A percentile compares a stretch with the other conserved stretches of the same genome.
phyloP scores from a whole-genome alignment of 2,113 vertebrate species.

The Macaca mulatta region DNA sequence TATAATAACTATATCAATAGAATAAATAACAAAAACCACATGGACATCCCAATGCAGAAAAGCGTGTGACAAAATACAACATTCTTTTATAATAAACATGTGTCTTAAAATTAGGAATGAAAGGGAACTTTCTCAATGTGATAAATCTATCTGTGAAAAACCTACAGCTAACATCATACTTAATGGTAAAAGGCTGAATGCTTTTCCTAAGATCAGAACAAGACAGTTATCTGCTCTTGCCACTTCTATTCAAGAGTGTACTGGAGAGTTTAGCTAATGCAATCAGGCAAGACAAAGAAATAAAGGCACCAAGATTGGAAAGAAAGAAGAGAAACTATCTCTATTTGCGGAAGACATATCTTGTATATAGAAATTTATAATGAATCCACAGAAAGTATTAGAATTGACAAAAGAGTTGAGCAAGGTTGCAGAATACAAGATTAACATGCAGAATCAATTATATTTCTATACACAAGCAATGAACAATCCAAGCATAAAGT shows the following conservation, averaged over 20 bases:
- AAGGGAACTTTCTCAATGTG: background rate
- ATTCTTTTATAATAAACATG: too few species aligned
- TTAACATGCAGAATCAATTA: background rate
- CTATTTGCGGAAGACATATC: background rate
- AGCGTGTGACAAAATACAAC: background rate
- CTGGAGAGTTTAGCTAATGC: background rate
- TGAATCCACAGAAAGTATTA: background rate
- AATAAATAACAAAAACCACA: background rate
- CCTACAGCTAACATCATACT: background rate
- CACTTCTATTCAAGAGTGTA: background rate
- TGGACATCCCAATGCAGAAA: background rate
- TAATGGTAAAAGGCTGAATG: background rate
- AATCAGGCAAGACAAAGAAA: background rate
- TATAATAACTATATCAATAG: background rate
- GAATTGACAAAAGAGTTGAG: background rate
- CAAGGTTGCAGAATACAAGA: background rate
- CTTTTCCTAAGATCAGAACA: background rate
- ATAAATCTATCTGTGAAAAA: background rate
- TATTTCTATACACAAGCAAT: background rate
- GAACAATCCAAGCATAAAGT: background rate
- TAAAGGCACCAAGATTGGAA: background rate
- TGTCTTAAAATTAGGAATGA: background rate
- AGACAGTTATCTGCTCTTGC: background rate
- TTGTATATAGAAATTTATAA: background rate
- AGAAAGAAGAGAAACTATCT: background rate